Percentiles rank a stretch among this genome's conserved stretches.
phyloP scores from a whole-genome alignment of 2,797 vertebrate species.

The Characodon lateralis region DNA sequence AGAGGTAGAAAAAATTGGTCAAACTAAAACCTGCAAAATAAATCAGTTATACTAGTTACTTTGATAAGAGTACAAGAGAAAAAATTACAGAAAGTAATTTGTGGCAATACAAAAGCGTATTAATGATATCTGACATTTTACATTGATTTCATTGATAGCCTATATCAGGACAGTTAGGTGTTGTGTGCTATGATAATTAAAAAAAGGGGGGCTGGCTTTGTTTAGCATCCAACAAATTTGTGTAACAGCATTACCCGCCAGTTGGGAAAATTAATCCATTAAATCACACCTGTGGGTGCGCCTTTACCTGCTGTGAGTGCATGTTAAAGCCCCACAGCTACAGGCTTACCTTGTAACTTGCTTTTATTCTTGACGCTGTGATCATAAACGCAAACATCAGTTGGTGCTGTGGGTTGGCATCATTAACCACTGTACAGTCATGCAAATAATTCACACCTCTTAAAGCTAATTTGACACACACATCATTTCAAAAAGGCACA shows the following conservation, averaged over 20 bases:
- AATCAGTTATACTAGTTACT: background rate
- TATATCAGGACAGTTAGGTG: background rate
- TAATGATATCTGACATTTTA: background rate
- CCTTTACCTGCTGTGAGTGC: constrained; percentile 14
- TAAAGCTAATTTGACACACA: constrained; percentile 15
- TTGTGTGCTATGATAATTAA: background rate
- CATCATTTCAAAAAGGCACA: constrained; percentile 17
- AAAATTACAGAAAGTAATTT: background rate
- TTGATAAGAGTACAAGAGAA: background rate
- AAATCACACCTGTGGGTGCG: constrained; percentile 24
- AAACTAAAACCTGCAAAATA: background rate
- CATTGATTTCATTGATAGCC: background rate
- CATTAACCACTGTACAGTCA: constrained; percentile 8
- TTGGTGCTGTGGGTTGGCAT: constrained; percentile 6
- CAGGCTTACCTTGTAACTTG: background rate
- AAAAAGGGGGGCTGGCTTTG: background rate
- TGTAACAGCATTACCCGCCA: constrained; percentile 4
- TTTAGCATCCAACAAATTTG: constrained; percentile 7
- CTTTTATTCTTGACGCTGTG: constrained; percentile 13
- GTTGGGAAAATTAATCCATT: constrained; percentile 22
- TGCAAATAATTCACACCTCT: constrained; percentile 3
- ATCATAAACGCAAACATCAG: constrained; percentile 7
- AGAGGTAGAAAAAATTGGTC: background rate
- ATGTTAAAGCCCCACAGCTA: constrained; percentile 13
- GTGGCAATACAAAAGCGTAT: background rate